Percentiles rank a stretch among this genome's conserved stretches.
phyloP scores from a whole-genome alignment of 2,888 invertebrate genomes.

The Helobdella robusta region DNA sequence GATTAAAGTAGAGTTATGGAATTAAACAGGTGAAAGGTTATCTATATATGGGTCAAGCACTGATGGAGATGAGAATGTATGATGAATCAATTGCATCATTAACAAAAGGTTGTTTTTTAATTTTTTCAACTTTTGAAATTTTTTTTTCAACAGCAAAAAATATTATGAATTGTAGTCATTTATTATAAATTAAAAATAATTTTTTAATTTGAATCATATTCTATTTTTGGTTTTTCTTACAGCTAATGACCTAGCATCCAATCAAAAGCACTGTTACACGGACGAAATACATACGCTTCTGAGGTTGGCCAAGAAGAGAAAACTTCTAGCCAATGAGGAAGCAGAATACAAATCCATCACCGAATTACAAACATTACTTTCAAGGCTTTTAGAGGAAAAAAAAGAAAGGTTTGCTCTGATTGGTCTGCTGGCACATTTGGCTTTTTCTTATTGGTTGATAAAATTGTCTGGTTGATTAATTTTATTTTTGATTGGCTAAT shows the following conservation, averaged over 20 bases:
- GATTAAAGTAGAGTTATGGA: too few species aligned
- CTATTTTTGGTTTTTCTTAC: neutral
- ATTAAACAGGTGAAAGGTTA: constrained; percentile 88
- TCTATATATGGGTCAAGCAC: constrained; percentile 86
- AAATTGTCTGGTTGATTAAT: neutral
- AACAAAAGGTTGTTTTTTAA: constrained; percentile 63
- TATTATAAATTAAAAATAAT: neutral
- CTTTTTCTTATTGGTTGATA: neutral
- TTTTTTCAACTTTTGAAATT: neutral
- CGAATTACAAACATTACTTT: constrained; percentile 1
- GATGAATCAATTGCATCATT: constrained; percentile 96
- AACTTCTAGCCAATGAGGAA: constrained; percentile 1
- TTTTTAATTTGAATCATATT: neutral
- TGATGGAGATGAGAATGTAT: constrained; percentile 73
- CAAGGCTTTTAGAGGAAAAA: constrained; percentile 5
- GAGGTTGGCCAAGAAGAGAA: constrained; percentile 17
- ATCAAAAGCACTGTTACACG: neutral
- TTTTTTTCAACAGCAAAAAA: neutral
- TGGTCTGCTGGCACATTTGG: neutral
- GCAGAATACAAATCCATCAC: neutral
- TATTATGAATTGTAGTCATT: neutral
- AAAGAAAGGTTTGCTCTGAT: neutral
- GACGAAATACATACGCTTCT: constrained; percentile 18
- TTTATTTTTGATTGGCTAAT: too few species aligned
- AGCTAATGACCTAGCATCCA: constrained; percentile 15